phyloP scores from a whole-genome alignment of 2,113 vertebrate species.

The Hoplias malabaricus region DNA sequence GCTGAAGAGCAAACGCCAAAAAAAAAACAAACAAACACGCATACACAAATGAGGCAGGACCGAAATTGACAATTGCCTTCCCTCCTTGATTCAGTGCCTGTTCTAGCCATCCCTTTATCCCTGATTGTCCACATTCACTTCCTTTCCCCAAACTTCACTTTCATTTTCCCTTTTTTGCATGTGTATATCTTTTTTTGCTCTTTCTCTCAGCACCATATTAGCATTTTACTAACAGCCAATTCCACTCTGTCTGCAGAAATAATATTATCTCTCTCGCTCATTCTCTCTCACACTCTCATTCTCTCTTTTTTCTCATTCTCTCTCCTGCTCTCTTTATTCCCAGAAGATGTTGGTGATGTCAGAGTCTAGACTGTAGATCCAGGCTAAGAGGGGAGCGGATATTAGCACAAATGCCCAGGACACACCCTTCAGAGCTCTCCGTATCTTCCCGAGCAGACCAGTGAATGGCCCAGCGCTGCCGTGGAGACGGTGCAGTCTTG shows the following conservation, averaged over 20 bases:
- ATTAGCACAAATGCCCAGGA: slow-evolving; percentile 76
- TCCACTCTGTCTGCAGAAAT: background rate
- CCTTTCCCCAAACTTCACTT: background rate
- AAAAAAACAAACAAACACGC: background rate
- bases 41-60: background rate
- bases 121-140: slow-evolving; percentile 21
- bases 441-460: background rate
- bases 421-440: slow-evolving; percentile 61
- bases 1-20: background rate
- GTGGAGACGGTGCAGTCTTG: slow-evolving; percentile 52
- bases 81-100: background rate
- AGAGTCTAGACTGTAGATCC: slow-evolving; percentile 81
- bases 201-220: background rate
- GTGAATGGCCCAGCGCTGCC: background rate
- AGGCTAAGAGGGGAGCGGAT: slow-evolving; percentile 68
- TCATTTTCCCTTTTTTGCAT: background rate
- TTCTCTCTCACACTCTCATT: background rate
- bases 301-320: background rate
- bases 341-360: slow-evolving; percentile 81
- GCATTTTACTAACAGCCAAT: background rate
- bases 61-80: background rate
- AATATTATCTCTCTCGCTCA: background rate
- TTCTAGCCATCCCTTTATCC: background rate
- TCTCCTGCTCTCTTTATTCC: slow-evolving; percentile 63
- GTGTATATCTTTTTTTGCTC: background rate